phyloP scores from a whole-genome alignment of 2,888 invertebrate genomes.

The Nomada fabriciana region DNA sequence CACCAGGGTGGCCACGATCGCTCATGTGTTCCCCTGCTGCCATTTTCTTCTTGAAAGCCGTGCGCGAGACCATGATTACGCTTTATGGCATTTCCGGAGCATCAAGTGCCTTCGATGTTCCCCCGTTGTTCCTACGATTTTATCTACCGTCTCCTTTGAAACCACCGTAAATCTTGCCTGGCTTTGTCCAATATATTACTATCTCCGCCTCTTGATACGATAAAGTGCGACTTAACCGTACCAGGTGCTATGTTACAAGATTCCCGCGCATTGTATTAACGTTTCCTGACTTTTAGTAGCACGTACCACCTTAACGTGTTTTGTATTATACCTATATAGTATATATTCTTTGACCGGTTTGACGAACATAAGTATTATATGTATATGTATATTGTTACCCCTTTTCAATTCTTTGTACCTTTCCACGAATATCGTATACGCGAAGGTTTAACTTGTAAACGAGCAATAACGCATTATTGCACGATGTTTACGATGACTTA shows the following conservation, averaged over 20 bases:
- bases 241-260: not conserved
- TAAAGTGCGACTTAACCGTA: not conserved
- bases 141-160: constrained; percentile 10
- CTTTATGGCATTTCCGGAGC: constrained; percentile 41
- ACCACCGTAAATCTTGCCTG: not conserved
- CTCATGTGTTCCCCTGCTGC: constrained; percentile 22
- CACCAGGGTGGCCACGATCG: constrained; percentile 50
- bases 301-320: not conserved
- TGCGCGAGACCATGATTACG: constrained; percentile 10
- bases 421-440: not conserved
- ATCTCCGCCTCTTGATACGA: not conserved
- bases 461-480: not conserved
- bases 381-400: too few relatives aligned
- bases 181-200: constrained; percentile 16
- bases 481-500: not conserved
- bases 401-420: not conserved
- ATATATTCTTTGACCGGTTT: too few relatives aligned
- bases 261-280: not conserved
- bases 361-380: not conserved
- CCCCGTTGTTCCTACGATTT: not conserved
- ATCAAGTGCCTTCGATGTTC: constrained; percentile 27
- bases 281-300: not conserved
- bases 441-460: not conserved
- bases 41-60: constrained; percentile 31
- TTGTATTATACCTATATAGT: not conserved